Evolutionary conservation across 1,140 invertebrate genomes (phyloP).

Genomic region (Hyphantria cunea): DNA sequence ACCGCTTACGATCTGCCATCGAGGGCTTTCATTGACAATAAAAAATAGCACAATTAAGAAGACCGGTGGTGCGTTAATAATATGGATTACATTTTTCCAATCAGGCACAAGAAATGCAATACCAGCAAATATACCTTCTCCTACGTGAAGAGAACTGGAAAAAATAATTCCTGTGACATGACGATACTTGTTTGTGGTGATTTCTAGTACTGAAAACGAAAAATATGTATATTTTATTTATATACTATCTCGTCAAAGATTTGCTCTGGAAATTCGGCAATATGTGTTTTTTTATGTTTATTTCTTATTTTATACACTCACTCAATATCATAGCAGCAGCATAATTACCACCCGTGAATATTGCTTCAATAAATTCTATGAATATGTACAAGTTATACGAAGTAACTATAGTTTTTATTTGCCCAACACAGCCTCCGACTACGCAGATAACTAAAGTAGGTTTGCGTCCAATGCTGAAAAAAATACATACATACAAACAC

Average conservation of each 20-base stretch:
- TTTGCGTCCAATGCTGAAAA: conserved; percentile 62
- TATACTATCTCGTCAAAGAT: background rate
- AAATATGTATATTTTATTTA: background rate
- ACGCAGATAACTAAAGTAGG: conserved; percentile 50
- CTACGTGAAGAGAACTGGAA: background rate
- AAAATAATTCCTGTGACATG: background rate
- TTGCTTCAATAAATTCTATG: conserved; percentile 59
- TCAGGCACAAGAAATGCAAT: background rate
- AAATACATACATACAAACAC: too few relatives aligned
- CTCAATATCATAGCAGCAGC: conserved; percentile 49
- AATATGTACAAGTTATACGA: conserved; percentile 51
- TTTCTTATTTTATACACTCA: conserved; percentile 35
- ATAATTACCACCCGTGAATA: conserved; percentile 50
- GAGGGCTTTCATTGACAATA: background rate
- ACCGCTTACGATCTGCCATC: background rate
- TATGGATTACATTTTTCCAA: background rate
- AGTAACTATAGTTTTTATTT: conserved; percentile 45
- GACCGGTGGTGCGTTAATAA: background rate
- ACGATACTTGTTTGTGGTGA: background rate
- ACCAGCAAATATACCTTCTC: background rate
- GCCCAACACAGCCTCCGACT: conserved; percentile 37
- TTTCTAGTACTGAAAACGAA: background rate
- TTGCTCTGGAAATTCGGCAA: background rate
- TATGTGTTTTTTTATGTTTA: background rate
- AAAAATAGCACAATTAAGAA: background rate